Conservation (phyloP, 2,113 vertebrate genomes). For the Mustela nigripes region DNA sequence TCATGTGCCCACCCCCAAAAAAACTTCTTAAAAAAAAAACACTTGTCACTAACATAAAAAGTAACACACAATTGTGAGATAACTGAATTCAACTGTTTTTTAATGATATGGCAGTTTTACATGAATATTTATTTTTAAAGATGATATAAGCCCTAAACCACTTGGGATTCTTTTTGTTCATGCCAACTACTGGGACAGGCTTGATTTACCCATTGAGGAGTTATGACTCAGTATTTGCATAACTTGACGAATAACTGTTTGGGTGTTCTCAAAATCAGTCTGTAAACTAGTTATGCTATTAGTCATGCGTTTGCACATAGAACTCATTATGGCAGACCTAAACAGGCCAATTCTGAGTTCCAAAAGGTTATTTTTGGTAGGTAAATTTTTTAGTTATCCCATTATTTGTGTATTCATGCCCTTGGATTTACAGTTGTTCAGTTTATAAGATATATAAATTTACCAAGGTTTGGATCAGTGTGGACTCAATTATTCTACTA, state of each 20-base stretch:
- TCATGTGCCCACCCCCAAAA: background rate
- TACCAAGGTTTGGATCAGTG: background rate
- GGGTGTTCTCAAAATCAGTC: background rate
- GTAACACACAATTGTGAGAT: background rate
- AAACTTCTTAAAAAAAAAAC: too few relatives aligned
- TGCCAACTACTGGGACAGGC: background rate
- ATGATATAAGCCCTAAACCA: background rate
- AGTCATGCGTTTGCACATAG: background rate
- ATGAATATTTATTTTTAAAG: constrained; percentile 22
- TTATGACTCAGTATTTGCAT: background rate
- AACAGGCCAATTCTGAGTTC: background rate
- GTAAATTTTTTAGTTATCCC: constrained; percentile 27
- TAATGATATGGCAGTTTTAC: background rate
- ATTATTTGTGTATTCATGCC: background rate
- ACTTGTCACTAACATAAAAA: background rate
- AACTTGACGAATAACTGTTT: background rate
- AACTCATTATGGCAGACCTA: background rate
- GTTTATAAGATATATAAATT: constrained; percentile 12
- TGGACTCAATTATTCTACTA: constrained; percentile 47
- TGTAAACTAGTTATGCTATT: background rate
- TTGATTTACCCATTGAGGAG: background rate
- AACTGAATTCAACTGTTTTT: constrained; percentile 28
- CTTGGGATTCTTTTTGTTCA: background rate
- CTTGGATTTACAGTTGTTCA: constrained; percentile 45
- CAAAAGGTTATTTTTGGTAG: background rate